A percentile compares a stretch with the other conserved stretches of the same genome.
Conservation (phyloP, 2,888 invertebrate genomes). For the Plagiodera versicolora region DNA sequence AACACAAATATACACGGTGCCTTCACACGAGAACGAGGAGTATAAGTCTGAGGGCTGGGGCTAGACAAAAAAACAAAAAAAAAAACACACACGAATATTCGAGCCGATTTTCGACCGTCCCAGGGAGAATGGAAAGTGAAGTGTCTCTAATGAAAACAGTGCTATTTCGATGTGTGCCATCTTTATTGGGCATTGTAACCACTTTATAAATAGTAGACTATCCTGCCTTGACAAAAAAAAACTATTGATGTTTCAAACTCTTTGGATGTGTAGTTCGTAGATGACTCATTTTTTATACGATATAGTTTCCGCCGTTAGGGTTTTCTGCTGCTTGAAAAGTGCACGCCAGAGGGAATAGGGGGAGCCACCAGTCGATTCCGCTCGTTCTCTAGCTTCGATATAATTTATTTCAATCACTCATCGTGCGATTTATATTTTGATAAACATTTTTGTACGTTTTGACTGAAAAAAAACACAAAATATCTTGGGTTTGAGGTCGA, state of each 20-base stretch:
- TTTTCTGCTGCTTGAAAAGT: constrained; percentile 48
- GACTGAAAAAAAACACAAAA: too few species aligned
- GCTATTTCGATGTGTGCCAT: constrained; percentile 46
- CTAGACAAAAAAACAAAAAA: constrained; percentile 15
- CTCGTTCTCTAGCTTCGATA: too few species aligned
- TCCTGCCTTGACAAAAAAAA: constrained; percentile 50
- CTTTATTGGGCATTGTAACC: constrained; percentile 43
- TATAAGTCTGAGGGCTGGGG: constrained; percentile 54
- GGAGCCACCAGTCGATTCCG: background rate
- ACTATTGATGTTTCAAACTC: constrained; percentile 51
- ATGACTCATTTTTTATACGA: constrained; percentile 55
- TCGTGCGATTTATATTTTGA: too few species aligned
- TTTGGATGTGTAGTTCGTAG: constrained; percentile 53
- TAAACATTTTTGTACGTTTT: too few species aligned
- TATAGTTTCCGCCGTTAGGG: constrained; percentile 49
- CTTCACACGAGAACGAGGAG: constrained; percentile 49
- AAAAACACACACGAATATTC: constrained; percentile 31
- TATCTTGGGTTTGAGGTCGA: too few species aligned
- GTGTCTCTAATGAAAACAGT: constrained; percentile 43
- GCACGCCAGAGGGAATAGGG: constrained; percentile 1
- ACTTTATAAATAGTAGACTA: constrained; percentile 46
- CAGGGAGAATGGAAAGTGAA: constrained; percentile 43
- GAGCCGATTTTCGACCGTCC: constrained; percentile 54
- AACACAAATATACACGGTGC: constrained; percentile 50
- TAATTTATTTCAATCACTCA: too few species aligned